Percentiles rank a stretch among this genome's conserved stretches.
Evolutionary conservation across 2,113 vertebrate genomes (phyloP).

Genomic region (Greenwoodochromis staneri): DNA sequence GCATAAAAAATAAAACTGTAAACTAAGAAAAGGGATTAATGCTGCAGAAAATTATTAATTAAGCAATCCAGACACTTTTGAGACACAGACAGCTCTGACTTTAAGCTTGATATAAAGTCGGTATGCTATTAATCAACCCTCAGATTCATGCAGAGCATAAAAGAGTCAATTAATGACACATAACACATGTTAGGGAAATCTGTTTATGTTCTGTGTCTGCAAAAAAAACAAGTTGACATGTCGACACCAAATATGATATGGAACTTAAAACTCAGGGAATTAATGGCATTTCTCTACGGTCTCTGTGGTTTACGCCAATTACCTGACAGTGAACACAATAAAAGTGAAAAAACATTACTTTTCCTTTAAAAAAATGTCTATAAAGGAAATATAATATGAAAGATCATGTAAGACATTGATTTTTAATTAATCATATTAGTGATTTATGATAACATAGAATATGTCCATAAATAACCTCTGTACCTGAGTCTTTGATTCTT

Average conservation of each 20-base stretch:
- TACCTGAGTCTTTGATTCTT: background rate
- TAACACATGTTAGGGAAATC: background rate
- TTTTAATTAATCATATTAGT: background rate
- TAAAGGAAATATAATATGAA: background rate
- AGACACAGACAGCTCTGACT: background rate
- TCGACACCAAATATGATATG: background rate
- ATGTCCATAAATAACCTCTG: background rate
- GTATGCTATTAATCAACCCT: background rate
- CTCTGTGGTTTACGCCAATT: background rate
- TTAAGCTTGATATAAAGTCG: background rate
- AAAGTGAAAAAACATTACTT: background rate
- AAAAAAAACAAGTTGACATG: background rate
- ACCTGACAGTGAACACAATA: background rate
- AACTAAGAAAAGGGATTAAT: background rate
- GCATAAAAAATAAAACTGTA: background rate
- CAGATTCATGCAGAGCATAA: background rate
- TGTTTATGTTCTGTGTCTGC: background rate
- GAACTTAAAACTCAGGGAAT: background rate
- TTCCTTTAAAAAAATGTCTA: background rate
- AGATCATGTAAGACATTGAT: background rate
- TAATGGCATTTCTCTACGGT: background rate
- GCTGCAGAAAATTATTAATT: background rate
- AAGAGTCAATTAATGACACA: background rate
- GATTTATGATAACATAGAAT: background rate
- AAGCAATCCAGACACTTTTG: background rate